A percentile compares a stretch with the other conserved stretches of the same genome.
Evolutionary conservation across 2,113 vertebrate species (phyloP).

Genomic region (Tyrannus savana): DNA sequence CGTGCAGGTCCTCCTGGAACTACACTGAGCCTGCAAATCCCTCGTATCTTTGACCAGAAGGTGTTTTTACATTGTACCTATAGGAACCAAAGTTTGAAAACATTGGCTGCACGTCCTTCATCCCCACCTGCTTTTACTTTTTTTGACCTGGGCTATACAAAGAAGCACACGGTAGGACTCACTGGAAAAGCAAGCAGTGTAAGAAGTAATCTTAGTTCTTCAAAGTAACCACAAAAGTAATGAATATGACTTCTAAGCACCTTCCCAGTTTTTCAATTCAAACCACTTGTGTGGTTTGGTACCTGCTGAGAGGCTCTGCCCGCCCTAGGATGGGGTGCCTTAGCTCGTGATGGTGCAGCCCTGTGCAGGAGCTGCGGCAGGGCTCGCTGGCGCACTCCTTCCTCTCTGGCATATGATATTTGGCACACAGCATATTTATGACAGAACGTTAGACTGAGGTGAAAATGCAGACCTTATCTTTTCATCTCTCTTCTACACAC

Average conservation of each 20-base stretch:
- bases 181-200: neutral
- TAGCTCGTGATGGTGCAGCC: neutral
- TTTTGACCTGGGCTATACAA: neutral
- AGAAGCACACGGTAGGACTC: neutral
- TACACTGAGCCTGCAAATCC: neutral
- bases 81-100: neutral
- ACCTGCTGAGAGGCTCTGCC: neutral
- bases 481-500: slow-evolving; percentile 23
- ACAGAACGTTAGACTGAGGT: slow-evolving; percentile 51
- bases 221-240: neutral
- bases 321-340: neutral
- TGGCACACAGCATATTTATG: slow-evolving; percentile 44
- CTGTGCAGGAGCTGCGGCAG: neutral
- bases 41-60: neutral
- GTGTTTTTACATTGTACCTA: neutral
- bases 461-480: slow-evolving; percentile 39
- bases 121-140: neutral
- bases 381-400: neutral
- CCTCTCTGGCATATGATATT: slow-evolving; percentile 24
- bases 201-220: neutral
- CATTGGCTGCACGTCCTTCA: neutral
- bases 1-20: neutral
- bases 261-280: neutral
- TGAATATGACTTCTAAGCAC: neutral
- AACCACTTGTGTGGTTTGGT: neutral